Evolutionary conservation across 1,140 invertebrate species (phyloP), one percentile per base, ranked within the genome.

Genomic region (Diabrotica virgifera): DNA sequence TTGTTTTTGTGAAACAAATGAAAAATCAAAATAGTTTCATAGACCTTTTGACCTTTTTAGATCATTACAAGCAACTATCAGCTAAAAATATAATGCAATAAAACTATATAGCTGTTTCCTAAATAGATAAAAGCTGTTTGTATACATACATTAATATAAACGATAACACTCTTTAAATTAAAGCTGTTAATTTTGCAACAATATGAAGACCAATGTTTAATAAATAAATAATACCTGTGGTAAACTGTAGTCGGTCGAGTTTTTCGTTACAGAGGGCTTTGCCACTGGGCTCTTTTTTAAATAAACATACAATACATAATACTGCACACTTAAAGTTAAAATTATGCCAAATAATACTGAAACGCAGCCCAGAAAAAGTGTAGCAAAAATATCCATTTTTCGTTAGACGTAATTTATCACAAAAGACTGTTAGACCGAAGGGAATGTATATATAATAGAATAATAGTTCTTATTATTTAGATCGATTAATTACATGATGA

Each of bases 301-400:
- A 69, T 82, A 82, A 67, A 77, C 77, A 54, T 82, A 76, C 56
- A 82, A 80, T 36, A 83, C 73, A 69, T 83, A 80, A 74, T 83
- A 83, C 72, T 83, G 82, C 11, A 82, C 71, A 59, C 80, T 73
- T 59, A 83, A 72, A 62, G 82, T 83, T 57, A 82, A 69, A 62
- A 82, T 80, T 51, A 82, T 80, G 62, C 82, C 82, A 60, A 82
- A 63, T 51, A 72, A 53, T 64, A 72, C 40, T 37, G 68, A 70
- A 60, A 72, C 37, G 35, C 63, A 56, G 10, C 38, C 63, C 61
- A 72, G 53, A 14, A 72, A 67, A 57, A 72, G 58, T 61, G 70
- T 60, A 46, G 61, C 71, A 59, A 72, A 72, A 58, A 72, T 57
- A 70, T 72, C 71, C 71, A 72, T 72, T 60, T 46, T 46, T 24